A percentile compares a stretch with the other conserved stretches of the same genome.
Evolutionary conservation across 2,797 vertebrate genomes (phyloP).

Genomic region (Austrolebias charrua): DNA sequence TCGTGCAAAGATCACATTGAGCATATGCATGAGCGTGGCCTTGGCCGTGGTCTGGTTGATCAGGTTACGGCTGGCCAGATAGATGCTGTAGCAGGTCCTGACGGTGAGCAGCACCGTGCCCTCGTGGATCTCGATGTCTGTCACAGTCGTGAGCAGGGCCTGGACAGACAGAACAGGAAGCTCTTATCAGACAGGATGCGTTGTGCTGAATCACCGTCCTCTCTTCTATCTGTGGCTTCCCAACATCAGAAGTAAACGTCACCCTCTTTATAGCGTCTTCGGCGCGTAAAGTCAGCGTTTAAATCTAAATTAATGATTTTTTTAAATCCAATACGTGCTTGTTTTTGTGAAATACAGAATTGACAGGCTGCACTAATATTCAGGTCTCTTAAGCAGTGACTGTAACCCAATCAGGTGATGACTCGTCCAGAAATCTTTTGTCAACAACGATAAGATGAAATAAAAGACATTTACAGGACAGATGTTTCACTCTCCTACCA

Average conservation of each 20-base stretch:
- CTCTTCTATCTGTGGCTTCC: neutral
- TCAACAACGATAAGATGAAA: constrained; percentile 59
- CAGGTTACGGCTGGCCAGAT: constrained; percentile 97
- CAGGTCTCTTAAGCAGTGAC: constrained; percentile 9
- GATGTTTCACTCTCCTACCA: constrained; percentile 47
- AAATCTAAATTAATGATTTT: too few relatives aligned
- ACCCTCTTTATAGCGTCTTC: neutral
- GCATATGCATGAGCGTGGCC: constrained; percentile 97
- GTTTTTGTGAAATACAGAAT: neutral
- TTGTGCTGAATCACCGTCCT: constrained; percentile 37
- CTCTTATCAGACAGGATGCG: constrained; percentile 26
- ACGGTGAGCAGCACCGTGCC: constrained; percentile 95
- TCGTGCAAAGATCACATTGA: constrained; percentile 96
- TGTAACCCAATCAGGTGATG: constrained; percentile 9
- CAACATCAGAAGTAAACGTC: neutral
- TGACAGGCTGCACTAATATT: constrained; percentile 6
- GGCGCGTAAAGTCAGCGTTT: too few relatives aligned
- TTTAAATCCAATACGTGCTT: too few relatives aligned
- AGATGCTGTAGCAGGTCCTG: constrained; percentile 98
- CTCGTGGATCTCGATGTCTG: constrained; percentile 96
- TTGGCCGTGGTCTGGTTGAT: constrained; percentile 99
- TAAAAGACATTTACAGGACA: neutral
- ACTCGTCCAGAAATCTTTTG: constrained; percentile 39
- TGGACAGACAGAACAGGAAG: constrained; percentile 49
- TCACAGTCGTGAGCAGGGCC: constrained; percentile 95